Base-by-base conservation (phyloP, 2,888 invertebrate species). In the Graphium colonna region DNA sequence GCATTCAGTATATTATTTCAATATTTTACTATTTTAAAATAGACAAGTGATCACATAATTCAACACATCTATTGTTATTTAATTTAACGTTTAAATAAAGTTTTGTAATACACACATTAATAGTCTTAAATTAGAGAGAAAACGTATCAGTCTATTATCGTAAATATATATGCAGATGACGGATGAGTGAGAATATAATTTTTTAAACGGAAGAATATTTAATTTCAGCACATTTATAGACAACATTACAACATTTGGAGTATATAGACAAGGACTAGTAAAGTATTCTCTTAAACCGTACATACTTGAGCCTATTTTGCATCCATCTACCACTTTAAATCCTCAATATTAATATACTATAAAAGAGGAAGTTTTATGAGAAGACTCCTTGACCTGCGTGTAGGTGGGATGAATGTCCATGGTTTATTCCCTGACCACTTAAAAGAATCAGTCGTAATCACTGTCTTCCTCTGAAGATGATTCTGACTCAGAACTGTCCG, bases 401-500 rank as follows among this genome's bases (percentile, higher is more conserved):
- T 36, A 36, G 53, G 53, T 53, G 53, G 53, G 53, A 44, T 53
- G 8, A 9, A 3, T 13, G 15, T 42, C 41, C 4, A 17, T 45
- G 55, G 21, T 21, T 21, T 21, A 21, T 21, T 21, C 21, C 2
- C 2, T 21, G 21, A 21, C 5, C 21, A 21, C 21, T 21, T 21
- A n/a, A n/a, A n/a, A n/a, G 44, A 47, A 54, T 80, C 79, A 82
- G 69, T 89, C 89, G 45, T 75, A 85, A 56, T 90, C 89, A 54
- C 81, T 84, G 60, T 82, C 79, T 0, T 82, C 82, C 0, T 77
- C 66, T 4, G 75, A 75, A 12, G 74, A 75, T 0, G 82, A 84
- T 52, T 89, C 89, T 0, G 88, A 86, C 31, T 89, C 88, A 4
- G 90, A 89, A 62, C 86, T 86, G 68, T 90, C 89, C 0, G 86